These are phyloP conservation scores for Apamea crenata DNA, from an alignment of 2,888 invertebrate species.

Conservation along the genomic window DNA sequence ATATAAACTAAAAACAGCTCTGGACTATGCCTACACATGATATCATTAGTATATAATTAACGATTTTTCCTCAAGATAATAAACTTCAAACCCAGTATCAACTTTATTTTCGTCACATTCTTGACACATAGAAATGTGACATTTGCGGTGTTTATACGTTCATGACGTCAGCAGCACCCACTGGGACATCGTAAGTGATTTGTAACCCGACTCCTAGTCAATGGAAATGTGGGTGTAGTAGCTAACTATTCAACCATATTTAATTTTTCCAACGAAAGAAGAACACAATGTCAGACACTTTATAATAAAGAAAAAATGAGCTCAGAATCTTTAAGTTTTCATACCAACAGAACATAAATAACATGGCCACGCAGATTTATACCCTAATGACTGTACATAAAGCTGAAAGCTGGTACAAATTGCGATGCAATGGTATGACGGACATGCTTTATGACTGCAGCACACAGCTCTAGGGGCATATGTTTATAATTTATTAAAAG, in stretches of 20 bases:
- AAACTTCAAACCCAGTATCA: background rate
- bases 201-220: slow-evolving; percentile 58
- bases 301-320: slow-evolving; percentile 37
- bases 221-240: slow-evolving; percentile 39
- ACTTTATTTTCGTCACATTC: slow-evolving; percentile 48
- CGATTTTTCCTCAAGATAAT: slow-evolving; percentile 22
- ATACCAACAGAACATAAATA: slow-evolving; percentile 23
- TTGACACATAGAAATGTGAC: slow-evolving; percentile 49
- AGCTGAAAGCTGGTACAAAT: slow-evolving; percentile 47
- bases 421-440: slow-evolving; percentile 45
- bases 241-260: slow-evolving; percentile 24
- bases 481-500: slow-evolving; percentile 75
- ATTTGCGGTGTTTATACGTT: slow-evolving; percentile 49
- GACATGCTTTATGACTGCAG: slow-evolving; percentile 62
- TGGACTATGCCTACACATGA: background rate
- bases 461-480: slow-evolving; percentile 55
- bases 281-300: background rate
- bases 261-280: slow-evolving; percentile 13
- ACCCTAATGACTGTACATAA: slow-evolving; percentile 38
- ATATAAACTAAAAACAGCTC: background rate
- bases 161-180: slow-evolving; percentile 58
- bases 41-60: background rate
- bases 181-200: slow-evolving; percentile 55
- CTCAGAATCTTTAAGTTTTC: slow-evolving; percentile 22
- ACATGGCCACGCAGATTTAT: slow-evolving; percentile 33